Base-by-base conservation (phyloP, 1,140 invertebrate genomes). In the Aleiodes sp. region DNA sequence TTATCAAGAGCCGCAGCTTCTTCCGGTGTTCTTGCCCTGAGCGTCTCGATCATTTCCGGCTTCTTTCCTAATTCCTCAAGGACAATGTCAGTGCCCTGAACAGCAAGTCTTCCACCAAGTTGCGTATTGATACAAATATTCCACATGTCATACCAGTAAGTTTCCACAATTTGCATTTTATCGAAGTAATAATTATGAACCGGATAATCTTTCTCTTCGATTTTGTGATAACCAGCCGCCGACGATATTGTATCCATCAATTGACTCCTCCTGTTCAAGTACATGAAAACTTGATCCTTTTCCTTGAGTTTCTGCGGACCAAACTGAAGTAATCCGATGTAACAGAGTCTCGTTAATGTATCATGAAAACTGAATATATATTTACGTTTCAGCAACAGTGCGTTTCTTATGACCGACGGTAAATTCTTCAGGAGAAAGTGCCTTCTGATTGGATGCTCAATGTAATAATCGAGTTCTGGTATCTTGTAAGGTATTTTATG, bases 111-210 rank as follows among this genome's bases (percentile, higher is more conserved):
- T 37, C 87, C 88, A 24, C 91, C 91, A 9, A 94, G 78, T 37
- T 87, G 88, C 0, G 92, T 93, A 67, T 90, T 88, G 21, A 92
- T 87, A 70, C 90, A 90, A 46, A 91, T 90, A 28, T 87, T 88
- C 87, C 90, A 90, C 79, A 94, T 83, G 46, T 92, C 89, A 62
- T 87, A 88, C 94, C 94, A 95, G 79, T 92, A 94, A n/a, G 88
- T 86, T 8, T 91, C 87, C 0, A 94, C 80, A 70, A 90, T 87
- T 7, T 87, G 75, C 1, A 87, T 75, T 2, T 79, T 84, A 0
- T 86, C 70, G 70, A 95, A 93, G 21, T 80, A 67, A 74, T 91
- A 94, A 0, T 76, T 78, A 0, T 86, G 79, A 9, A 80, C 71
- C 0, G 87, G 82, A 78, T 93, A 94, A 1, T 83, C 77, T 29